A percentile compares a stretch with the other conserved stretches of the same genome.
Conservation (phyloP, 2,888 invertebrate species). For the Diploptera punctata region DNA sequence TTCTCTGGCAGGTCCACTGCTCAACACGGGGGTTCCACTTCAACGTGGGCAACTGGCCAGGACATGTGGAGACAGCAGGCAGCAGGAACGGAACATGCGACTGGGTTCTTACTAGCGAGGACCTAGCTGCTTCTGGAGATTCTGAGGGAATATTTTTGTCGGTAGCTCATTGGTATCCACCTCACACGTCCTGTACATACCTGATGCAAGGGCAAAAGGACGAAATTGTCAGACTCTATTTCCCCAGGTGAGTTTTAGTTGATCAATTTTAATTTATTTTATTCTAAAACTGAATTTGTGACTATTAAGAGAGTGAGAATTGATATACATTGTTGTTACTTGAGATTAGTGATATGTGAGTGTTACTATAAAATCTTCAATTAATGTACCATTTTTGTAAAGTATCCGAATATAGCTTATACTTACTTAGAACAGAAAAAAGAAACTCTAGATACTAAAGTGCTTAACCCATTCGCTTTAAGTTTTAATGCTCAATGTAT, state of each 20-base stretch:
- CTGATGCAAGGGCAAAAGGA: conserved; percentile 85
- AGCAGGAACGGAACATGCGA: conserved; percentile 87
- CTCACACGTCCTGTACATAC: conserved; percentile 91
- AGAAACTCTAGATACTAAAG: too few relatives aligned
- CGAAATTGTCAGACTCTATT: conserved; percentile 88
- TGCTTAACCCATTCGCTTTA: too few relatives aligned
- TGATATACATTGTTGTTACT: too few relatives aligned
- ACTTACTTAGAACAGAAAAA: too few relatives aligned
- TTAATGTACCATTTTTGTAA: too few relatives aligned
- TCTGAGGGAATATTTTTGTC: conserved; percentile 90
- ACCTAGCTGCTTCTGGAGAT: conserved; percentile 77
- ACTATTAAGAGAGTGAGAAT: too few relatives aligned
- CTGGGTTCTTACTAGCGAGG: conserved; percentile 86
- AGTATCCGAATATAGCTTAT: too few relatives aligned
- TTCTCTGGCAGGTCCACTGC: conserved; percentile 85
- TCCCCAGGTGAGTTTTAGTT: conserved; percentile 72
- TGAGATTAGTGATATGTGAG: too few relatives aligned
- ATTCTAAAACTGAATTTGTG: too few relatives aligned
- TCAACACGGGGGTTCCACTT: conserved; percentile 95
- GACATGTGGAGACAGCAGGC: conserved; percentile 89
- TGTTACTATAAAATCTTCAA: too few relatives aligned
- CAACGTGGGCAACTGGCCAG: conserved; percentile 94
- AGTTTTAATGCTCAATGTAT: too few relatives aligned
- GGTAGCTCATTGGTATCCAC: conserved; percentile 94
- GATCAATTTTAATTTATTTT: too few relatives aligned